Evolutionary conservation across 2,888 invertebrate genomes (phyloP).

Genomic region (Drepana falcataria): DNA sequence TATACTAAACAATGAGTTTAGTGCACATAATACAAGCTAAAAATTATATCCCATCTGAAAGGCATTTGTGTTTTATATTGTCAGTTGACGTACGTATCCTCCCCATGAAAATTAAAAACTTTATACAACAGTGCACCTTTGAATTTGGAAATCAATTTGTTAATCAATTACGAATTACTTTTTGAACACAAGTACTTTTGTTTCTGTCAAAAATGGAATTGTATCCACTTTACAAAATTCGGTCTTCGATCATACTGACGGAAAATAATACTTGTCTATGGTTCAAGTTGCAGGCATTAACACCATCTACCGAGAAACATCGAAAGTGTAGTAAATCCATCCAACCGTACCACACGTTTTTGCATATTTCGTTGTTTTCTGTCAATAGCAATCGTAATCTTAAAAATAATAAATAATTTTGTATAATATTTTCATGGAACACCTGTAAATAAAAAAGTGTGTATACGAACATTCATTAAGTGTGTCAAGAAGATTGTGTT

Average conservation of each 20-base stretch:
- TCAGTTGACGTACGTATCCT: no score
- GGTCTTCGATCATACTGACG: constrained; percentile 39
- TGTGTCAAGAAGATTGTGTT: constrained; percentile 19
- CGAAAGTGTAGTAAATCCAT: constrained; percentile 38
- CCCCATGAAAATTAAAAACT: no score
- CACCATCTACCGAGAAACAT: constrained; percentile 55
- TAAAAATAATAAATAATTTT: constrained; percentile 36
- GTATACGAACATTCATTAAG: constrained; percentile 6
- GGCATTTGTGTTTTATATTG: no score
- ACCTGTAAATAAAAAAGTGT: constrained; percentile 43
- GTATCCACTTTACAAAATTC: constrained; percentile 10
- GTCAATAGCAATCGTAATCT: constrained; percentile 57
- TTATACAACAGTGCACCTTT: no score
- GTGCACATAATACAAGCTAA: no score
- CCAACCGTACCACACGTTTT: constrained; percentile 58
- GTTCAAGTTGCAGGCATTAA: constrained; percentile 11
- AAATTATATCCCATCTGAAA: no score
- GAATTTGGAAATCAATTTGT: no score
- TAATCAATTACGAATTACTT: no score
- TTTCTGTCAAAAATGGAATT: no score
- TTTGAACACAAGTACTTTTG: no score
- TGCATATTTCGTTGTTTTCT: constrained; percentile 68
- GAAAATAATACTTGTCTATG: constrained; percentile 44
- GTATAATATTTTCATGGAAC: constrained; percentile 37
- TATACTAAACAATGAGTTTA: no score